Evolutionary conservation across 2,113 vertebrate genomes (phyloP).

Genomic region (Tretioscincus oriximinensis): DNA sequence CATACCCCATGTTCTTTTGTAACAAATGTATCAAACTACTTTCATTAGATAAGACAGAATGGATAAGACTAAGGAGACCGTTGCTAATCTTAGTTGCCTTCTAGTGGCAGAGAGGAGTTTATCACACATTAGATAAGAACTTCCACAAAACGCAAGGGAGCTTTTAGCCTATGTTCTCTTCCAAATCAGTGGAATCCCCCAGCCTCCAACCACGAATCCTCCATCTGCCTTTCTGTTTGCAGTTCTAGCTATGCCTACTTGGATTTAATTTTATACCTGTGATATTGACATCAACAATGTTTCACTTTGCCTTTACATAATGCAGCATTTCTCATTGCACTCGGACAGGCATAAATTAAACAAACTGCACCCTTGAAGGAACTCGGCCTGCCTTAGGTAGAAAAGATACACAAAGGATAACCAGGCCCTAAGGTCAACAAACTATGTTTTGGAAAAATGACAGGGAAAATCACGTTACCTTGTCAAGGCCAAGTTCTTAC

Average conservation of each 20-base stretch:
- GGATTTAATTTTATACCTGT: neutral
- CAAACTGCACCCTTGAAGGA: neutral
- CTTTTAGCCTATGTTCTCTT: neutral
- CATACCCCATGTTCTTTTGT: neutral
- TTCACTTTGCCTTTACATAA: neutral
- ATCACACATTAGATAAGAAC: neutral
- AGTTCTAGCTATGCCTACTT: neutral
- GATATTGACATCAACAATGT: neutral
- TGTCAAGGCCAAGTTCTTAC: neutral
- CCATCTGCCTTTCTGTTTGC: neutral
- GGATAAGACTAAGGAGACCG: neutral
- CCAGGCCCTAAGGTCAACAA: slow-evolving; percentile 3
- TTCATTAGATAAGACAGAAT: neutral
- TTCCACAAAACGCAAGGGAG: neutral
- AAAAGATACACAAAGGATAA: neutral
- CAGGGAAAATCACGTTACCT: neutral
- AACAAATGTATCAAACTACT: neutral
- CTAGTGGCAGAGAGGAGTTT: neutral
- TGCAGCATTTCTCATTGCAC: neutral
- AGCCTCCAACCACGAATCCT: neutral
- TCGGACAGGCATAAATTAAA: neutral
- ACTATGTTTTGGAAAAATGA: neutral
- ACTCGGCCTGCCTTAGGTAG: neutral
- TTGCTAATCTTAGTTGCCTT: neutral
- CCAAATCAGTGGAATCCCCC: neutral